Percentiles rank a stretch among this genome's conserved stretches.
Conservation (phyloP, 2,888 invertebrate species). For the Phorcus lineatus region DNA sequence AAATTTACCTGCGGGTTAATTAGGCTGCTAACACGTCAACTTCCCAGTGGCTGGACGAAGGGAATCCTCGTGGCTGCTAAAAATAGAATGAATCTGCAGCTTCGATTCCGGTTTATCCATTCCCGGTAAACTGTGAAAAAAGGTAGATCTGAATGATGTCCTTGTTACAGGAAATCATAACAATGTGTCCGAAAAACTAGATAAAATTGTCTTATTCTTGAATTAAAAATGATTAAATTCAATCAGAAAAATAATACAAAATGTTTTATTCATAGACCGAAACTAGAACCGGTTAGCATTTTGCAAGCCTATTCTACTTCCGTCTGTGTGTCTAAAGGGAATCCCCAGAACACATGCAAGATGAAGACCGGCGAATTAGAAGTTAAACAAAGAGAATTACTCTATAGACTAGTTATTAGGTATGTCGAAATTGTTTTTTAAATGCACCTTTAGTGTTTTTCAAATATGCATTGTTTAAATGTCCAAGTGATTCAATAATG, state of each 20-base stretch:
- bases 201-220: no score
- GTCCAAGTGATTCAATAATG: neutral
- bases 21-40: neutral
- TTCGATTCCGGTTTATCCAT: no score
- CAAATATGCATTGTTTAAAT: neutral
- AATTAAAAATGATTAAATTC: no score
- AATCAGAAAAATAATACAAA: no score
- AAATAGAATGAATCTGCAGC: neutral
- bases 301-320: neutral
- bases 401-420: conserved; percentile 53
- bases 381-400: conserved; percentile 60
- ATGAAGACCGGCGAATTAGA: conserved; percentile 36
- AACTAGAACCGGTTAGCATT: neutral
- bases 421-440: neutral
- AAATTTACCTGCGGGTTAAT: conserved; percentile 27
- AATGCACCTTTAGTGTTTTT: neutral
- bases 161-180: no score
- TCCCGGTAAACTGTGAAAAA: neutral
- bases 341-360: neutral
- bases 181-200: no score
- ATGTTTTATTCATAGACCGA: no score
- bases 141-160: neutral
- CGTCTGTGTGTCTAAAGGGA: conserved; percentile 10
- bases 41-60: neutral
- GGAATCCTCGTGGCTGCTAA: neutral